Evolutionary conservation across 2,888 invertebrate genomes (phyloP).

Genomic region (Noctuana brunneofusca): DNA sequence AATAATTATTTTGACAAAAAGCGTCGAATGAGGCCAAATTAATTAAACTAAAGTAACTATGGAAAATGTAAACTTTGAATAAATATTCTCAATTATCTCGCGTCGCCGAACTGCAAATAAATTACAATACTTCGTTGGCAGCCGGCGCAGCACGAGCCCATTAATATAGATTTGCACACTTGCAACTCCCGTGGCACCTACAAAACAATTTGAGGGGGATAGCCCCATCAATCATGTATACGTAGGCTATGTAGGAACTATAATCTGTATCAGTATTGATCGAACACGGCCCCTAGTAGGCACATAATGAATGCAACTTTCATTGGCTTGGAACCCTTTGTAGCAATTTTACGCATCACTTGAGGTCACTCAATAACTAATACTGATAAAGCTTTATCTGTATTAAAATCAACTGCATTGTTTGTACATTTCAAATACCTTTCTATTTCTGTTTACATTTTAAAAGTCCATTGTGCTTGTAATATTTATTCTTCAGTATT

Average conservation of each 20-base stretch:
- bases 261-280: constrained; percentile 26
- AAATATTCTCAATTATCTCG: constrained; percentile 9
- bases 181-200: neutral
- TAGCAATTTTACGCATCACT: neutral
- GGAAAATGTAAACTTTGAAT: neutral
- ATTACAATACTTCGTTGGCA: constrained; percentile 17
- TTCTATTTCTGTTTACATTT: constrained; percentile 1
- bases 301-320: constrained; percentile 24
- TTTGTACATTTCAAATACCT: neutral
- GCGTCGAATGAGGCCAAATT: no score
- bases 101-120: neutral
- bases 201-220: constrained; percentile 25
- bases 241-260: constrained; percentile 4
- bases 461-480: neutral
- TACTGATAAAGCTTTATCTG: constrained; percentile 4
- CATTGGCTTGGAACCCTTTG: neutral
- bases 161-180: constrained; percentile 23
- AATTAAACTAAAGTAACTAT: no score
- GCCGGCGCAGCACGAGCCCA: constrained; percentile 11
- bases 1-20: no score
- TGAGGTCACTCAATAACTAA: constrained; percentile 8
- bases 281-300: constrained; percentile 16
- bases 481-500: neutral
- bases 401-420: constrained; percentile 5
- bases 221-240: constrained; percentile 29